Percentiles rank a stretch among this genome's conserved stretches.
phyloP scores from a whole-genome alignment of 2,113 vertebrate genomes.

The Casuarius casuarius region DNA sequence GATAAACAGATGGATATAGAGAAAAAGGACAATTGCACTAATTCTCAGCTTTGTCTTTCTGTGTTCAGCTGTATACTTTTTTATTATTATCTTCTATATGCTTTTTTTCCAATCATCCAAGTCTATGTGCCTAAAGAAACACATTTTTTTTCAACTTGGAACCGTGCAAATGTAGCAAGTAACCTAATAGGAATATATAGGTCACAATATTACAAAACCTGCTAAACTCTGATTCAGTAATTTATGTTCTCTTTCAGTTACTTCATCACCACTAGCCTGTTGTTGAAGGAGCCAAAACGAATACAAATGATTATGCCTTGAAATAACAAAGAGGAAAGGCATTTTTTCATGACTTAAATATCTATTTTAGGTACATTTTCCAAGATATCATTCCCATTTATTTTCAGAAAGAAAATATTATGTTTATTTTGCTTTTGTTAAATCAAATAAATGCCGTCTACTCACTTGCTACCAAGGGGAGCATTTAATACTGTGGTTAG shows the following conservation, averaged over 20 bases:
- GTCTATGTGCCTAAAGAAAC: neutral
- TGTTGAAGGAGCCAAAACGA: neutral
- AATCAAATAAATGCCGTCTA: neutral
- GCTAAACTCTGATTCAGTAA: neutral
- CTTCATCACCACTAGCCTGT: neutral
- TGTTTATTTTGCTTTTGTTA: neutral
- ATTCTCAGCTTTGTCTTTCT: conserved; percentile 73
- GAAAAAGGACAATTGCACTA: conserved; percentile 79
- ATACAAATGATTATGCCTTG: neutral
- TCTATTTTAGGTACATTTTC: neutral
- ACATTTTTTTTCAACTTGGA: conserved; percentile 7
- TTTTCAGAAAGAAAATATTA: conserved; percentile 30
- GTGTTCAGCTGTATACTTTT: neutral
- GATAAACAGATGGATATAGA: conserved; percentile 77
- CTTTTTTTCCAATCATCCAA: neutral
- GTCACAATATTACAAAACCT: neutral
- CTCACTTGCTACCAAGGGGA: neutral
- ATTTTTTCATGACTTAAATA: neutral
- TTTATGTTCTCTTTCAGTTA: neutral
- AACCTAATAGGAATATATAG: conserved; percentile 17
- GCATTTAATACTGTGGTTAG: neutral
- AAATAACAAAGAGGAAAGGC: neutral
- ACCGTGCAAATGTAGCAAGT: neutral
- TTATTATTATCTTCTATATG: neutral
- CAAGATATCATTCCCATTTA: neutral